Base-by-base conservation (phyloP, 1,140 invertebrate genomes). In the Caenorhabditis briggsae region DNA sequence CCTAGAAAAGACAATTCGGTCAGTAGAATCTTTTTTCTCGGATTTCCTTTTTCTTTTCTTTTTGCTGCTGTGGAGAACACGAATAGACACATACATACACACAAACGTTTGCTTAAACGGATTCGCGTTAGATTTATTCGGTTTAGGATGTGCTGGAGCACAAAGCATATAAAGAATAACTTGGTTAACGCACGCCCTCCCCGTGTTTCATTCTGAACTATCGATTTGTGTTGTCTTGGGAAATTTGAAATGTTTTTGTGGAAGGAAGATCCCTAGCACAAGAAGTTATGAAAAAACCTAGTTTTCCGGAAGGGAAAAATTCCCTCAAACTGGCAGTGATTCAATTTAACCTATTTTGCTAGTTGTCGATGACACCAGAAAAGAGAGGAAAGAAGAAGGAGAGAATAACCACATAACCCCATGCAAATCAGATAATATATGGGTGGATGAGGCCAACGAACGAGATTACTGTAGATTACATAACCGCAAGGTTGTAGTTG, bases 161-260 rank as follows among this genome's bases (percentile, higher is more conserved):
- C 70, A 78, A 78, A 78, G 70, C 70, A 50, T 78, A 78, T 78
- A 78, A 53, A 78, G 70, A 78, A 78, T 78, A 78, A 78, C 70
- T 78, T 50, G n/a, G 70, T 78, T 78, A 78, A 78, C n/a, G 70
- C 64, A 12, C 33, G 33, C 33, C 3, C 33, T 33, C 33, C 43
- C 20, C 43, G 70, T 78, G 70, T 78, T 50, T 78, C 46, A 61
- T 50, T n/a, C 20, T 78, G 70, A 78, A 78, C 70, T 78, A 78
- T 78, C 70, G 70, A 78, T 78, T 78, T 46, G 5, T 23, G 11
- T 11, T 61, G 11, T 33, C 59, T 61, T 61, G 20, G 12, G 59
- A 61, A 33, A 78, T 78, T 20, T 50, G 16, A n/a, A 78, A 78
- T 3, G 9, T 50, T 33, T 1, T 43, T n/a, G 16, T 20, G 7